phyloP scores from a whole-genome alignment of 1,140 invertebrate genomes.

The Drosophila pachea region DNA sequence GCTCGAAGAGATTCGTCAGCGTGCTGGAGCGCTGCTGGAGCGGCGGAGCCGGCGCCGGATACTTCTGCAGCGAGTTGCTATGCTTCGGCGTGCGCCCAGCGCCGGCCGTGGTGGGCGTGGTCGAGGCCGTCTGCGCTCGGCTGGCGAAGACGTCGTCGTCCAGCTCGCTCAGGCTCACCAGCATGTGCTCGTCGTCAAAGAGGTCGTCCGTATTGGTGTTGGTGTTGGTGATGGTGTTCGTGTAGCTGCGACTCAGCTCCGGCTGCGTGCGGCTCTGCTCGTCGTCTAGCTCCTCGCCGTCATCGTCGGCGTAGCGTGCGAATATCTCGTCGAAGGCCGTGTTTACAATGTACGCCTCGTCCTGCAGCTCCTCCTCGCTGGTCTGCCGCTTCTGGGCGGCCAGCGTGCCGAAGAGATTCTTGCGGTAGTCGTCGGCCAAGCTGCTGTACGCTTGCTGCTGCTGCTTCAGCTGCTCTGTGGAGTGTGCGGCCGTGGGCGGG shows the following conservation, averaged over 20 bases:
- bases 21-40: slow-evolving; percentile 62
- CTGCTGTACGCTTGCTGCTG: too few relatives aligned
- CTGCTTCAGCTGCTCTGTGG: slow-evolving; percentile 49
- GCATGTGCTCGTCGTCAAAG: slow-evolving; percentile 67
- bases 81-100: slow-evolving; percentile 65
- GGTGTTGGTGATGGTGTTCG: slow-evolving; percentile 53
- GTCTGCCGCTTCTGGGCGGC: slow-evolving; percentile 27
- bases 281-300: slow-evolving; percentile 21
- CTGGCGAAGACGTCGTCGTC: slow-evolving; percentile 71
- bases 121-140: slow-evolving; percentile 51
- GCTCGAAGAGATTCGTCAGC: slow-evolving; percentile 69
- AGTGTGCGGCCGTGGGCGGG: slow-evolving; percentile 17
- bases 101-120: slow-evolving; percentile 44
- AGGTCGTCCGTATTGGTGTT: slow-evolving; percentile 55
- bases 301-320: slow-evolving; percentile 65
- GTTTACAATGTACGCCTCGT: slow-evolving; percentile 69
- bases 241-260: slow-evolving; percentile 25
- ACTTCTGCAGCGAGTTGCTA: slow-evolving; percentile 54
- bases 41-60: slow-evolving; percentile 56
- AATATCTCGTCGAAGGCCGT: slow-evolving; percentile 77
- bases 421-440: slow-evolving; percentile 77
- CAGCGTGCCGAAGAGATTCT: slow-evolving; percentile 72
- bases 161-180: slow-evolving; percentile 68
- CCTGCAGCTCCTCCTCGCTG: slow-evolving; percentile 59
- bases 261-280: slow-evolving; percentile 3